phyloP scores from a whole-genome alignment of 2,113 vertebrate genomes.

The Vidua macroura region DNA sequence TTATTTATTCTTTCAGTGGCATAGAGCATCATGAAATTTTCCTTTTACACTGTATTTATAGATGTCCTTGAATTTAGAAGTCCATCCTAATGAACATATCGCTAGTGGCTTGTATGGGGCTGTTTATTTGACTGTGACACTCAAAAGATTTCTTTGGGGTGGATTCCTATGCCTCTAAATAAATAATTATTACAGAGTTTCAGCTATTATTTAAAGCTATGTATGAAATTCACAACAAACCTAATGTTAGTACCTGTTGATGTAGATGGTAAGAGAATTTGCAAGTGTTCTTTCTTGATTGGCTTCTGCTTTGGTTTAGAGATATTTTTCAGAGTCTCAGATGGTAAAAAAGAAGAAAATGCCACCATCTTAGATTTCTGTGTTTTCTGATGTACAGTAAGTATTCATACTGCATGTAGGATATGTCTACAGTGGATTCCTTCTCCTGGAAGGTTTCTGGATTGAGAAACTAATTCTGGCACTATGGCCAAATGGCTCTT shows the following conservation, averaged over 20 bases:
- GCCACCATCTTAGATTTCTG: rapidly evolving
- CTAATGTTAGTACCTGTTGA: neutral
- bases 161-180: neutral
- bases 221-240: neutral
- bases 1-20: neutral
- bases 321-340: neutral
- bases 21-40: neutral
- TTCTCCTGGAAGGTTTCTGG: neutral
- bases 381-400: neutral
- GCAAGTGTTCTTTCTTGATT: neutral
- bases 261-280: neutral
- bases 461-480: neutral
- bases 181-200: neutral
- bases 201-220: neutral
- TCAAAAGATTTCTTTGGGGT: neutral
- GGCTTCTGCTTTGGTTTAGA: neutral
- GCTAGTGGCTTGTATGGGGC: neutral
- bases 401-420: neutral
- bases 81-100: neutral
- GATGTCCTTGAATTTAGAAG: neutral
- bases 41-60: neutral
- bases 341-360: neutral
- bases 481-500: neutral
- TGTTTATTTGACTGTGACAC: neutral
- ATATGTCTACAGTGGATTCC: neutral